Base-by-base conservation (phyloP, 2,888 invertebrate genomes). In the Patella ulyssiponensis region DNA sequence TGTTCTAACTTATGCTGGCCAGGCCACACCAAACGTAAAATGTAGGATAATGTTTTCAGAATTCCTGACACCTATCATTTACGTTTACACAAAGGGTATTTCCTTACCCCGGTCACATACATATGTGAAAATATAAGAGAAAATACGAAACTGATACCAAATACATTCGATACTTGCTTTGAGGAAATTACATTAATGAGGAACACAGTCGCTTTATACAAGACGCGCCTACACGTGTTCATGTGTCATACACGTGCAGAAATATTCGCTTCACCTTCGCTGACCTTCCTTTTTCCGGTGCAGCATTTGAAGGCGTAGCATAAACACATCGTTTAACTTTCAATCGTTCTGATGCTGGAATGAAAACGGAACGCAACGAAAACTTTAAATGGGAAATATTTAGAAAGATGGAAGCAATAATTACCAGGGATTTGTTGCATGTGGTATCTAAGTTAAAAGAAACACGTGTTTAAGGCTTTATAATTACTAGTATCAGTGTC, bases 241-340 rank as follows among this genome's bases (percentile, higher is more conserved):
- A 77, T 73, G 69, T 79, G 77, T 51, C 64, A 17, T 69, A 70
- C 79, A 77, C 74, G 75, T 77, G 79, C 69, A 69, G 51, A 15
- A 74, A 44, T 72, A 72, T 74, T 74, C 70, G 52, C 73, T 71
- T 77, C 75, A 74, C 75, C 71, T 77, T 75, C 72, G 44, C 52
- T 72, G 75, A 79, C 77, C 79, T 79, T 79, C 77, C 75, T 75
- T 52, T 73, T 77, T 79, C 79, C 79, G 76, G 79, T 79, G 56
- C 75, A 44, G 44, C 44, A 44, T 44, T 44, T 44, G 44, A 44
- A 44, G 44, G 44, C 44, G 44, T 44, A 44, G 44, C 44, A 44
- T 44, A 44, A 44, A 44, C 44, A 44, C 44, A 44, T 44, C 44
- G 44, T 44, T 44, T 44, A 44, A 44, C 44, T 44, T 44, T 44